Base-by-base conservation (phyloP, 2,888 invertebrate genomes). In the Sericinus montela region DNA sequence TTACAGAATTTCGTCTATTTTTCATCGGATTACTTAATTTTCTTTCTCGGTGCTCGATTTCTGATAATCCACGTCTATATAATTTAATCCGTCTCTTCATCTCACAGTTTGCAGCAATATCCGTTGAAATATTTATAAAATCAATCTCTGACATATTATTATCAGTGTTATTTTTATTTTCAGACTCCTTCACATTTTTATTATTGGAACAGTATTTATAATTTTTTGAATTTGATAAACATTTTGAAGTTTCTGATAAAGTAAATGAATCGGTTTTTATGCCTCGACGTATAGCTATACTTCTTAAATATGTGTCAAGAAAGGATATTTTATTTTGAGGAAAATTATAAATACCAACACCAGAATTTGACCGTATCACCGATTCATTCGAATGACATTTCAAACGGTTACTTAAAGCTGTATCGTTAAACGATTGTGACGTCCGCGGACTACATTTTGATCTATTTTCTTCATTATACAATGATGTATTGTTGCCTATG, bases 241-340 rank as follows among this genome's bases (percentile, higher is more conserved):
- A 62, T 51, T 69, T 68, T 30, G 60, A 52, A 49, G 59, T 57
- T 54, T 65, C 54, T 51, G 55, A 71, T 72, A 75, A 65, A 61
- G 73, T 65, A 69, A 82, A 72, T 84, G 84, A 86, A 74, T 83
- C 78, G 57, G 82, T 81, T 76, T 81, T 83, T 69, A 77, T 72
- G 62, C 68, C 72, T 60, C 78, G 73, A 56, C 82, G 76, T 43
- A 72, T 67, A 56, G 78, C 84, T 75, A 89, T 76, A 75, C 89
- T 89, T 75, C 82, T 89, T 69, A 89, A 75, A 67, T 89, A 89
- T 67, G 89, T 89, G 64, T 86, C 84, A 51, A 89, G 72, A 67
- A 89, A 89, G 50, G 83, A 82, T 70, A 89, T 75, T 66, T 89
- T 88, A 68, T 86, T 86, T 65, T 75, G 72, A 13, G 87, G 88